Evolutionary conservation across 2,113 vertebrate genomes (phyloP).

Genomic region (Pterocles orientalis): DNA sequence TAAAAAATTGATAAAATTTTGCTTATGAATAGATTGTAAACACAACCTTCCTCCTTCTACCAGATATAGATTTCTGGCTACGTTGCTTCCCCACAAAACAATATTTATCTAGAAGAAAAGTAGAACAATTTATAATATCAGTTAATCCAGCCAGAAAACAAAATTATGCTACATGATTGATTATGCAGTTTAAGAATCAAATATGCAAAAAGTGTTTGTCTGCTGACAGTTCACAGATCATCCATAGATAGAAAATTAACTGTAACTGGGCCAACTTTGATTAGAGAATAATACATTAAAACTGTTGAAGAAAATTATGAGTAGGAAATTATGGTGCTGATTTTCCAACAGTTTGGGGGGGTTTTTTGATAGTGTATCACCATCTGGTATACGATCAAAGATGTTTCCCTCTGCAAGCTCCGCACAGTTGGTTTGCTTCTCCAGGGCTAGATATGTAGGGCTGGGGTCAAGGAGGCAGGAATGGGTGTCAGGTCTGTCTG

Average conservation of each 20-base stretch:
- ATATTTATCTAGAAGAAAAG: background rate
- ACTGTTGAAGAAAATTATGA: background rate
- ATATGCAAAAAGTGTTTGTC: background rate
- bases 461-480: background rate
- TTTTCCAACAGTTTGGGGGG: background rate
- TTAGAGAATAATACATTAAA: background rate
- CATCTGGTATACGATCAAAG: background rate
- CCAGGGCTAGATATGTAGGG: fast-evolving
- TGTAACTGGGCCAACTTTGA: background rate
- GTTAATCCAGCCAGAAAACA: background rate
- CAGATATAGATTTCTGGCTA: background rate
- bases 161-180: background rate
- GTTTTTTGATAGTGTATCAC: background rate
- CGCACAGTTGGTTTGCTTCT: background rate
- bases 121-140: background rate
- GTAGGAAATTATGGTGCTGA: background rate
- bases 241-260: background rate
- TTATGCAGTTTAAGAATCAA: background rate
- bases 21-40: background rate
- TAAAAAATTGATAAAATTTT: background rate
- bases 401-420: background rate
- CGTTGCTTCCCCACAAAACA: background rate
- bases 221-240: background rate
- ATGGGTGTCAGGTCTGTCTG: fast-evolving
- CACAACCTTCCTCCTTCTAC: background rate